Base-by-base conservation (phyloP, 1,140 invertebrate species). In the Drusus annulatus region DNA sequence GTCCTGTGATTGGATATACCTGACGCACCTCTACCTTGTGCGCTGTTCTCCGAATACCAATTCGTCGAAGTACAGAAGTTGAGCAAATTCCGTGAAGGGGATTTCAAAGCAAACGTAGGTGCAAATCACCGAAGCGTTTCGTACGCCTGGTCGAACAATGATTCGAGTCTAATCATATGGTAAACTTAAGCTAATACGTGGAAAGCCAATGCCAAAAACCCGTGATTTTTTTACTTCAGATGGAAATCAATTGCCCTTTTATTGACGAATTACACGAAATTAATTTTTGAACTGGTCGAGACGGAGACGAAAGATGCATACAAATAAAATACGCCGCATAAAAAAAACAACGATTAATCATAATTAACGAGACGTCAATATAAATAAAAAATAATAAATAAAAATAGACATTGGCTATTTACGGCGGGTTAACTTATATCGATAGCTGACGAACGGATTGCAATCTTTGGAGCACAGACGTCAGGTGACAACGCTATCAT, bases 31-130 rank as follows among this genome's bases (percentile, higher is more conserved):
- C 8, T 21, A 19, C 62, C 21, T 65, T 71, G 17, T 51, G 25
- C 16, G 68, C 16, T 51, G 16, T 51, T 71, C 68, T 23, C 16
- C 45, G 68, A 71, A 71, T 25, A 71, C 45, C 45, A 71, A 52
- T 71, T 71, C 45, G 45, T 23, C 25, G 68, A 71, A 71, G 68
- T 71, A 25, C 8, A 71, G 68, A 71, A 71, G 50, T 71, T 52
- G 19, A 25, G 15, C 17, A 51, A 71, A 52, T 51, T 52, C 68
- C 23, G 68, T 51, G 36, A 71, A 52, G 68, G 36, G 68, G 68
- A 71, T 51, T 71, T 31, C 10, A 52, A 71, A 25, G 36, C 36
- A 45, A 8, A 45, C 50, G 68, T 51, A 19, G 45, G 68, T 71
- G 68, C 68, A 52, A 52, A 23, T 71, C 68, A 71, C 45, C 54